Evolutionary conservation across 1,140 invertebrate genomes (phyloP).

Genomic region (Heterodera schachtii): DNA sequence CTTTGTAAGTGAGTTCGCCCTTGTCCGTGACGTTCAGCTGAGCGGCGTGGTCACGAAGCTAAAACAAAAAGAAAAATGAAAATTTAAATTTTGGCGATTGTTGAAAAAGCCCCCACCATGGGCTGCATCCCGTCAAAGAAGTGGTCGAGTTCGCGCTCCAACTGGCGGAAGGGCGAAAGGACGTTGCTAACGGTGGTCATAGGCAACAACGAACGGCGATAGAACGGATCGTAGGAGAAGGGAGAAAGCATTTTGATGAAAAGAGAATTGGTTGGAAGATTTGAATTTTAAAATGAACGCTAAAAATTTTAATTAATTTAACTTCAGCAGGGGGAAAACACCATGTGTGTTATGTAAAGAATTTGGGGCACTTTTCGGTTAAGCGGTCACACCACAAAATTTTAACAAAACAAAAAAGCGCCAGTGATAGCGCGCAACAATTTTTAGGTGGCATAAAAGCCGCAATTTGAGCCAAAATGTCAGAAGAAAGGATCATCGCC

Average conservation of each 20-base stretch:
- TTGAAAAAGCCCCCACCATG: neutral
- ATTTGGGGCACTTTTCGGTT: too few relatives aligned
- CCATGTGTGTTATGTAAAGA: too few relatives aligned
- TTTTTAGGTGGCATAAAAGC: too few relatives aligned
- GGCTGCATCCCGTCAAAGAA: neutral
- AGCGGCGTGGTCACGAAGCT: slow-evolving; percentile 16
- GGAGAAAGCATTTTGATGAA: neutral
- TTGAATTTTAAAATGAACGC: too few relatives aligned
- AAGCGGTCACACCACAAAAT: too few relatives aligned
- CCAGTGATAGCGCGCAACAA: too few relatives aligned
- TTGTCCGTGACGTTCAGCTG: slow-evolving; percentile 6
- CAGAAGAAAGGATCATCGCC: too few relatives aligned
- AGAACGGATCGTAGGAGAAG: neutral
- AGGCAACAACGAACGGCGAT: neutral
- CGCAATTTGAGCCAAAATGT: too few relatives aligned
- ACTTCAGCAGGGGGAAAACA: too few relatives aligned
- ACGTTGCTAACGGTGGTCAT: neutral
- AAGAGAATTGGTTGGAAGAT: too few relatives aligned
- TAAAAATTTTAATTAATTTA: too few relatives aligned
- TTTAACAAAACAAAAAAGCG: too few relatives aligned
- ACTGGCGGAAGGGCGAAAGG: neutral
- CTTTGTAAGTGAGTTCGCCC: slow-evolving; percentile 32
- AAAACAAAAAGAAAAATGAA: neutral
- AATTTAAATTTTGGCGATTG: neutral
- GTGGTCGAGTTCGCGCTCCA: neutral